Evolutionary conservation across 2,797 vertebrate genomes (phyloP).

Genomic region (Xiphophorus birchmanni): DNA sequence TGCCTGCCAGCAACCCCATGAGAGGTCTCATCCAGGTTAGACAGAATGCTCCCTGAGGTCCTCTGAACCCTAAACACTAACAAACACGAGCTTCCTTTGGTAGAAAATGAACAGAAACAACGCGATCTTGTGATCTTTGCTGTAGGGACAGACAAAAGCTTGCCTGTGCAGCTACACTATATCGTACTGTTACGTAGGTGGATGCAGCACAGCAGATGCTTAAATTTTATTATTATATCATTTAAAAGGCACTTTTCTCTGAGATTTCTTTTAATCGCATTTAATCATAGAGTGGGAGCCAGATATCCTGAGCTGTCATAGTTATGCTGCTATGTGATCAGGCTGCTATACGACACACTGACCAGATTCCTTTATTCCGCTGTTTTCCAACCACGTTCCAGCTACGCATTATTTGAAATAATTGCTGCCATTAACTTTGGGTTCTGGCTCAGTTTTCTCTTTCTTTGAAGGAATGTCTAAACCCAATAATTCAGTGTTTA

Average conservation of each 20-base stretch:
- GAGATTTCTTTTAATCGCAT: background rate
- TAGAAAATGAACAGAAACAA: slow-evolving; percentile 30
- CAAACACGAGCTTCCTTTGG: slow-evolving; percentile 32
- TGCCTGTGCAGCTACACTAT: slow-evolving; percentile 29
- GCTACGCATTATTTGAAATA: background rate
- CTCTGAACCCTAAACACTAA: slow-evolving; percentile 58
- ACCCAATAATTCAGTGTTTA: background rate
- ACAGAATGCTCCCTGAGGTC: slow-evolving; percentile 41
- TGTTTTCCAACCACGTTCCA: background rate
- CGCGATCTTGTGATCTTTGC: slow-evolving; percentile 45
- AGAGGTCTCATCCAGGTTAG: slow-evolving; percentile 56
- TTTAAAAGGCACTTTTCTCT: background rate
- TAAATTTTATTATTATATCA: background rate
- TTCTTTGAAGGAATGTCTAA: background rate
- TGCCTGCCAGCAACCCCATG: slow-evolving; percentile 56
- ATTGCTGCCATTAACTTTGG: background rate
- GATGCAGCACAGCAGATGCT: slow-evolving; percentile 4
- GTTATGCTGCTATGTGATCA: background rate
- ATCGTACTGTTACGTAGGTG: slow-evolving; percentile 23
- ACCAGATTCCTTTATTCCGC: background rate
- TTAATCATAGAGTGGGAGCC: background rate
- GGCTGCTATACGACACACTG: background rate
- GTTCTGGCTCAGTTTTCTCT: background rate
- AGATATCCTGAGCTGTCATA: background rate
- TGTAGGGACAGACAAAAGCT: slow-evolving; percentile 37